Conservation (phyloP, 2,888 invertebrate species). For the Bombylius discolor region DNA sequence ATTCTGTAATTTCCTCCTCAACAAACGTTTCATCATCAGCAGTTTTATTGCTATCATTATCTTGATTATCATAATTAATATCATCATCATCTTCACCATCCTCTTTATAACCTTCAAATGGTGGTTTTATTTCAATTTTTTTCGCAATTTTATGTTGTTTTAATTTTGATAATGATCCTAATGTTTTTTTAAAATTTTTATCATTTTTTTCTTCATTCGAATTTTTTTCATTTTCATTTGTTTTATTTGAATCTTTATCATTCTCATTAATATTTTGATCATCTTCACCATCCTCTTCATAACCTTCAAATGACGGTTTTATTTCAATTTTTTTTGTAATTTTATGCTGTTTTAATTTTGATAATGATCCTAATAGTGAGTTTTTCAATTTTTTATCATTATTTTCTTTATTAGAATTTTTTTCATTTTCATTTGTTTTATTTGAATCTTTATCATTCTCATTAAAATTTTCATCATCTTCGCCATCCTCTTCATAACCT, state of each 20-base stretch:
- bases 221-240: no score
- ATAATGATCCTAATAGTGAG: background rate
- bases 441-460: background rate
- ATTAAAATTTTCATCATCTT: background rate
- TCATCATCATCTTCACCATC: background rate
- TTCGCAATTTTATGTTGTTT: background rate
- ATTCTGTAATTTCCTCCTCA: background rate
- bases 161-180: background rate
- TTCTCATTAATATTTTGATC: background rate
- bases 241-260: background rate
- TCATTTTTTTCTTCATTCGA: no score
- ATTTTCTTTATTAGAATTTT: no score
- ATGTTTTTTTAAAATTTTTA: no score
- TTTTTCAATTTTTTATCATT: no score
- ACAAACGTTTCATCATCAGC: background rate
- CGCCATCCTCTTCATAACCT: background rate
- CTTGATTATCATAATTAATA: background rate
- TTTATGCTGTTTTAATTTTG: background rate
- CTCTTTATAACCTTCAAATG: background rate
- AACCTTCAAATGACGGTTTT: background rate
- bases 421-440: no score
- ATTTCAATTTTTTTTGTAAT: background rate
- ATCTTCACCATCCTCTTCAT: background rate
- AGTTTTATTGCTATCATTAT: background rate
- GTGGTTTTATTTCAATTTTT: background rate